These are phyloP conservation scores for Phymanthus crucifer DNA, from an alignment of 92 coral and sea anemone genomes.

Conservation along the genomic window DNA sequence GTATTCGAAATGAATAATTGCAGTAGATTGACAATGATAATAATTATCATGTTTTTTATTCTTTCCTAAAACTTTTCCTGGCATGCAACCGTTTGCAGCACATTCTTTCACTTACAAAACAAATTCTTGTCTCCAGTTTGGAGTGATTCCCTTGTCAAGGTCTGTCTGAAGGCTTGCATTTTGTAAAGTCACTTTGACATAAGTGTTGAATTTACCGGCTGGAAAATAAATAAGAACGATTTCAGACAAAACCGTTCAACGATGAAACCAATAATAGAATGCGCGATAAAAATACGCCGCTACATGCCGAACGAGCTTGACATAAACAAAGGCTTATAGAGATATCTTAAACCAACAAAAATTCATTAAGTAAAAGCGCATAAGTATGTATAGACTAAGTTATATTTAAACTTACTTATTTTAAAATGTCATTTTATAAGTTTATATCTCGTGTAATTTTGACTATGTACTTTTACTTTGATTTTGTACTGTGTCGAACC, in stretches of 20 bases:
- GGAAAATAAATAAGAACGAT: constrained; percentile 13
- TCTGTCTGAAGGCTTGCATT: constrained; percentile 89
- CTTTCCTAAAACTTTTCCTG: no score
- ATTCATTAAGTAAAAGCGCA: background rate
- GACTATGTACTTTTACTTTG: no score
- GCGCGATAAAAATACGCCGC: background rate
- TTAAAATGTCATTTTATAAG: no score
- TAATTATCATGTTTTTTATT: no score
- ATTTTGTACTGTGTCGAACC: no score
- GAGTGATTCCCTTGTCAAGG: constrained; percentile 68
- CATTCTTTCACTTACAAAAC: constrained; percentile 71
- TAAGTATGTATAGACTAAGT: background rate
- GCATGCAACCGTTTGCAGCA: no score
- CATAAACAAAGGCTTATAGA: background rate
- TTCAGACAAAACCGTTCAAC: background rate
- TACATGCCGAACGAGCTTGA: background rate
- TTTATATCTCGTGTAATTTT: no score
- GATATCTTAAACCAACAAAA: background rate
- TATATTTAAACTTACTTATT: no score
- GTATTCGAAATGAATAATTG: no score
- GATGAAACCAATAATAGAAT: background rate
- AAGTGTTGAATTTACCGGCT: constrained; percentile 72
- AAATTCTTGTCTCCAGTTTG: constrained; percentile 90
- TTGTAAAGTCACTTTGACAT: constrained; percentile 78
- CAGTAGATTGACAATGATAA: no score